Percentiles rank a stretch among this genome's conserved stretches.
Evolutionary conservation across 2,888 invertebrate species (phyloP).

Genomic region (Sialis fuliginosa): DNA sequence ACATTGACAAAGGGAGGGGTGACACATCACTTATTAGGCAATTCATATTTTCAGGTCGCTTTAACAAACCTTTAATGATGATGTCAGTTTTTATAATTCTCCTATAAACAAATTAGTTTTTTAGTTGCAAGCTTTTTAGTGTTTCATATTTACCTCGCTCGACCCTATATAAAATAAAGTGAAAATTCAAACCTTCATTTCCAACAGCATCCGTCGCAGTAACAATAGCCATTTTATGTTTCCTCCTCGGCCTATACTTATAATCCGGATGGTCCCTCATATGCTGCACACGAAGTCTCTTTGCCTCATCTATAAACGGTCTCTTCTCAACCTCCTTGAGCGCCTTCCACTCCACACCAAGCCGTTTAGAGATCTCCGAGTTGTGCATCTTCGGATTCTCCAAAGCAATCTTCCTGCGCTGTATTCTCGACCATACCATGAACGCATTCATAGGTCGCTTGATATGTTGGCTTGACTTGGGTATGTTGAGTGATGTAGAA

Average conservation of each 20-base stretch:
- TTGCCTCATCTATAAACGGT: constrained; percentile 82
- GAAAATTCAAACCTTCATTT: too few relatives aligned
- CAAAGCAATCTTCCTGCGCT: constrained; percentile 64
- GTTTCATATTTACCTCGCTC: too few relatives aligned
- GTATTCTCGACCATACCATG: constrained; percentile 69
- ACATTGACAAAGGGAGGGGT: too few relatives aligned
- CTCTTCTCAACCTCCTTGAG: constrained; percentile 60
- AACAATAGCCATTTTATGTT: constrained; percentile 30
- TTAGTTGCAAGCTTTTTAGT: too few relatives aligned
- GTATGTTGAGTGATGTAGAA: too few relatives aligned
- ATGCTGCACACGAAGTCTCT: constrained; percentile 24
- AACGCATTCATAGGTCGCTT: constrained; percentile 92
- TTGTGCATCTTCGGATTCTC: constrained; percentile 67
- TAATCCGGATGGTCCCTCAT: constrained; percentile 4
- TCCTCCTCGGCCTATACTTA: constrained; percentile 24
- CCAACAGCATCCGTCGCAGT: too few relatives aligned
- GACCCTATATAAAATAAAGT: too few relatives aligned
- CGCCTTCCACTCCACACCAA: constrained; percentile 75
- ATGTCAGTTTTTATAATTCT: too few relatives aligned
- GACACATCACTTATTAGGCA: too few relatives aligned
- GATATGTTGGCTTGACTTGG: constrained; percentile 37
- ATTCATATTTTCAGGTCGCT: too few relatives aligned
- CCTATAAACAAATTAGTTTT: too few relatives aligned
- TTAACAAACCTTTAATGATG: too few relatives aligned
- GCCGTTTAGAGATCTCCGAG: constrained; percentile 62